Conservation (phyloP, 92 coral and sea anemone species). For the Phenganax marumi region DNA sequence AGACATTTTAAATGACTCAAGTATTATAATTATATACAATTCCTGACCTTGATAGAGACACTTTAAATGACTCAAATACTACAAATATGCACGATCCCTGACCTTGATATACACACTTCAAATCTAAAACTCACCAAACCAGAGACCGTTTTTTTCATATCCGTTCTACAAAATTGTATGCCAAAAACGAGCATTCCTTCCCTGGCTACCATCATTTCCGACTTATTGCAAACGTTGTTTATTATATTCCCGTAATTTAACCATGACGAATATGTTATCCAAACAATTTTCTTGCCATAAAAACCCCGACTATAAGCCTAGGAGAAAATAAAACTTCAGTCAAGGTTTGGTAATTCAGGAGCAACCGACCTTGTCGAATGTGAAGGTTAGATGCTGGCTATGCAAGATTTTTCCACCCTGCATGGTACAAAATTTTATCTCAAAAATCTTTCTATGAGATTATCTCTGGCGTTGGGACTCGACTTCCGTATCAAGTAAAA, state of each 20-base stretch:
- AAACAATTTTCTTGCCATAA: constrained; percentile 29
- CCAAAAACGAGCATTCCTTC: constrained; percentile 18
- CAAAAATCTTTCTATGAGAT: too few relatives aligned
- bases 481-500: too few relatives aligned
- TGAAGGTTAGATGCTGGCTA: background rate
- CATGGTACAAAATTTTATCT: too few relatives aligned
- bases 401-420: too few relatives aligned
- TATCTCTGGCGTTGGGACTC: too few relatives aligned
- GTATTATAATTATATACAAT: too few relatives aligned
- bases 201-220: background rate
- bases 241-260: background rate
- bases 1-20: too few relatives aligned
- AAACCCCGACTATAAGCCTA: constrained; percentile 31
- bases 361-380: background rate
- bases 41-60: too few relatives aligned
- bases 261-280: background rate
- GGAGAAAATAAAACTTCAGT: background rate
- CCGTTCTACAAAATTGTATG: constrained; percentile 19
- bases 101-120: background rate
- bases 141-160: constrained; percentile 14
- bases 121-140: constrained; percentile 9
- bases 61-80: too few relatives aligned
- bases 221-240: background rate
- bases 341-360: background rate
- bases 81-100: background rate